These are phyloP conservation scores for Galleria mellonella DNA, from an alignment of 1,140 invertebrate genomes.

Conservation along the genomic window DNA sequence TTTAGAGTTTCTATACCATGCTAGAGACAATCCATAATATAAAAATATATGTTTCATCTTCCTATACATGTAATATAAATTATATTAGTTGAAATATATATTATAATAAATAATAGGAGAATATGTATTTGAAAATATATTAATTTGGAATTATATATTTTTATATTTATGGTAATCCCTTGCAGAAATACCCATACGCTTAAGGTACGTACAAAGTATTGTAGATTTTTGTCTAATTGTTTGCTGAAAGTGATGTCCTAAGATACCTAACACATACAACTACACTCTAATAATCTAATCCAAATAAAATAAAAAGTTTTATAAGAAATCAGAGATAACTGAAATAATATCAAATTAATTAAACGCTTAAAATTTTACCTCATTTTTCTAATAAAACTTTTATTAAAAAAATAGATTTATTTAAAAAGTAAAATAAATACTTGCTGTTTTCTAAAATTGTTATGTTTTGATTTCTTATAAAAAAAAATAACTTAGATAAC, in stretches of 20 bases:
- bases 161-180: conserved; percentile 11
- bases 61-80: too few species aligned
- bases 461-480: background rate
- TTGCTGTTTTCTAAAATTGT: too few species aligned
- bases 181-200: conserved; percentile 30
- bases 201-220: conserved; percentile 35
- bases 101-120: too few species aligned
- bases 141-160: background rate
- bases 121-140: too few species aligned
- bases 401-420: too few species aligned
- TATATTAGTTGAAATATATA: too few species aligned
- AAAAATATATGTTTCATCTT: background rate
- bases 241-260: conserved; percentile 13
- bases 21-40: conserved; percentile 1
- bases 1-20: conserved; percentile 6
- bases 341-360: too few species aligned
- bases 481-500: background rate
- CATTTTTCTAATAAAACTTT: too few species aligned
- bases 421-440: too few species aligned
- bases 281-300: background rate
- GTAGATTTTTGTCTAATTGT: conserved; percentile 9
- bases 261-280: conserved; percentile 5
- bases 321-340: too few species aligned
- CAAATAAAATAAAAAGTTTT: too few species aligned
- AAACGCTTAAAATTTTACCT: too few species aligned